A percentile compares a stretch with the other conserved stretches of the same genome.
Conservation (phyloP, 64 coral and sea anemone species). For the Actinia tenebrosa region DNA sequence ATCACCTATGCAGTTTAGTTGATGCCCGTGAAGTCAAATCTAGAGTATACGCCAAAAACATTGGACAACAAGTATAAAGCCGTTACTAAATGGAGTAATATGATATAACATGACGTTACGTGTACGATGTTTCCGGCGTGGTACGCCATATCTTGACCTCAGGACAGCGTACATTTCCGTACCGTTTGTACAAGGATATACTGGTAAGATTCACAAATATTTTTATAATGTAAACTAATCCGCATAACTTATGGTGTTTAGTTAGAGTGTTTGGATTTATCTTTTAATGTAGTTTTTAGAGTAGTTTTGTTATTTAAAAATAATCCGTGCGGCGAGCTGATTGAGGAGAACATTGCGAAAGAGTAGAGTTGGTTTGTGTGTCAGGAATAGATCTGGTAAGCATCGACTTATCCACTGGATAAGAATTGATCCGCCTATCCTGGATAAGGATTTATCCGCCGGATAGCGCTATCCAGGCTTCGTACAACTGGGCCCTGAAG, state of each 20-base stretch:
- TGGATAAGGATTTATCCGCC: too few species aligned
- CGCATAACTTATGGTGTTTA: background rate
- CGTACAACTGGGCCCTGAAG: too few species aligned
- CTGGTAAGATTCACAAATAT: background rate
- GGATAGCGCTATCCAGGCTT: too few species aligned
- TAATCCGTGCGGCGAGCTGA: background rate
- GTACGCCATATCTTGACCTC: background rate
- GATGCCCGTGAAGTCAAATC: background rate
- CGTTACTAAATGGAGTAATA: background rate
- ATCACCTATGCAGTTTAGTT: too few species aligned
- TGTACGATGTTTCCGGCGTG: background rate
- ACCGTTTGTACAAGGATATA: background rate
- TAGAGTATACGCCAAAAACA: background rate
- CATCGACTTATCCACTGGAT: too few species aligned
- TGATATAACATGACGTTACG: background rate
- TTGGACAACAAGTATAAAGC: background rate
- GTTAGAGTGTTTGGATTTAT: background rate
- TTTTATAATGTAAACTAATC: background rate
- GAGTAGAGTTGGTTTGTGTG: too few species aligned
- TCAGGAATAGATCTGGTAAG: too few species aligned
- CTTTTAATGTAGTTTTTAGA: background rate
- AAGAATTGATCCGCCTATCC: too few species aligned
- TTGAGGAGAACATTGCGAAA: too few species aligned
- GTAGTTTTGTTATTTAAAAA: background rate
- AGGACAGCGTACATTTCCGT: background rate